Percentiles rank a stretch among this genome's conserved stretches.
Evolutionary conservation across 2,797 vertebrate species (phyloP).

Genomic region (Microctenopoma steveboyesi): DNA sequence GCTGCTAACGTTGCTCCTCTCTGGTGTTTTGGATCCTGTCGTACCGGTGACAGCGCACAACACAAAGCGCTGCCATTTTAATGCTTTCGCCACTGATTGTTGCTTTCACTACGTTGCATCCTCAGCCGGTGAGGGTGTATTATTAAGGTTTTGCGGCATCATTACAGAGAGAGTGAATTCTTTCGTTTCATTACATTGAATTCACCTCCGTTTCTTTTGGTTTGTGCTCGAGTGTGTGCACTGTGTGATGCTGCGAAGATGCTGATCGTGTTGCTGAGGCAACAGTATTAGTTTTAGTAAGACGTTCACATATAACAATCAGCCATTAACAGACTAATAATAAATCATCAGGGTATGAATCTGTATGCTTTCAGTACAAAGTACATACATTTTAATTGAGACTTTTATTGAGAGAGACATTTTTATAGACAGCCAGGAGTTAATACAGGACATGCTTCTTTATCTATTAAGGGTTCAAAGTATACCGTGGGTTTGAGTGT

Average conservation of each 20-base stretch:
- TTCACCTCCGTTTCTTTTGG: neutral
- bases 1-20: slow-evolving; percentile 66
- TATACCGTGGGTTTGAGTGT: neutral
- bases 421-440: neutral
- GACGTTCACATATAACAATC: slow-evolving; percentile 17
- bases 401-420: neutral
- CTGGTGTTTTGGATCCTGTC: slow-evolving; percentile 63
- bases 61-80: slow-evolving; percentile 63
- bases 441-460: neutral
- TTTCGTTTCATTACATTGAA: neutral
- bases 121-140: slow-evolving; percentile 5
- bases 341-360: slow-evolving; percentile 10
- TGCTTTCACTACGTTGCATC: neutral
- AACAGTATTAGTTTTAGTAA: slow-evolving; percentile 32
- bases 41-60: slow-evolving; percentile 43
- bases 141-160: slow-evolving; percentile 17
- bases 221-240: neutral
- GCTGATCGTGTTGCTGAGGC: slow-evolving; percentile 25
- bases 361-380: neutral
- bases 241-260: slow-evolving; percentile 5
- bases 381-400: neutral
- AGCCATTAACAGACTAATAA: slow-evolving; percentile 3
- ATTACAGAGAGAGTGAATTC: neutral
- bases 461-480: too few species aligned
- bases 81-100: slow-evolving; percentile 41